Evolutionary conservation across 2,797 vertebrate genomes (phyloP).

Genomic region (Sylvia borin): DNA sequence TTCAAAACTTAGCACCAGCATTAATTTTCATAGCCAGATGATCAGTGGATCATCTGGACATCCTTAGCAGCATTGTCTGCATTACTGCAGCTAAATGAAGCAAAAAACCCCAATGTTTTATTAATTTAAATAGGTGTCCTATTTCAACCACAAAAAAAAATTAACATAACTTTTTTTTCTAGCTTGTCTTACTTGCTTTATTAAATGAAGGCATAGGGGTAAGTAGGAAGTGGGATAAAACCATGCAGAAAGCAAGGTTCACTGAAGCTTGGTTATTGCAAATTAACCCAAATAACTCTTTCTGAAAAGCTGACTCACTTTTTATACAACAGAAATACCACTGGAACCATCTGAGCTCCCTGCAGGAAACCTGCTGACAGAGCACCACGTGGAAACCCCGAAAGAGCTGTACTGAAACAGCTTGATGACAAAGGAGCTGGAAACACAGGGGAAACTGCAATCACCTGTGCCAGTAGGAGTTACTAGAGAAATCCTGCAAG

Average conservation of each 20-base stretch:
- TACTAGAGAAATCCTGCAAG: neutral
- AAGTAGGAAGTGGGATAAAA: neutral
- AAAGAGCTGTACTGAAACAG: neutral
- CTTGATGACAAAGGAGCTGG: neutral
- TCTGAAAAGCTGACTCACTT: conserved; percentile 47
- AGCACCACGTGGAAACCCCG: neutral
- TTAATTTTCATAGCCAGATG: neutral
- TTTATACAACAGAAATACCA: neutral
- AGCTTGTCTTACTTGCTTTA: neutral
- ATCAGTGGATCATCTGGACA: neutral
- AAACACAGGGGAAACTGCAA: neutral
- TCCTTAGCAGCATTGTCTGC: neutral
- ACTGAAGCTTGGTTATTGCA: neutral
- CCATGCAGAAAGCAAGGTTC: neutral
- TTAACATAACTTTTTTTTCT: neutral
- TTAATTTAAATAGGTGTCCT: neutral
- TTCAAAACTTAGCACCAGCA: neutral
- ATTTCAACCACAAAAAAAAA: neutral
- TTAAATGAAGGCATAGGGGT: neutral
- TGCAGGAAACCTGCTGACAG: conserved; percentile 31
- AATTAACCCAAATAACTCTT: neutral
- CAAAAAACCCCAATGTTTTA: neutral
- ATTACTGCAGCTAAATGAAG: neutral
- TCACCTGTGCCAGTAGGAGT: neutral
- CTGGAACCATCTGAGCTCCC: conserved; percentile 13